Percentiles rank a stretch among this genome's conserved stretches.
phyloP scores from a whole-genome alignment of 23 tunicate genomes.

The Ciona savignyi region DNA sequence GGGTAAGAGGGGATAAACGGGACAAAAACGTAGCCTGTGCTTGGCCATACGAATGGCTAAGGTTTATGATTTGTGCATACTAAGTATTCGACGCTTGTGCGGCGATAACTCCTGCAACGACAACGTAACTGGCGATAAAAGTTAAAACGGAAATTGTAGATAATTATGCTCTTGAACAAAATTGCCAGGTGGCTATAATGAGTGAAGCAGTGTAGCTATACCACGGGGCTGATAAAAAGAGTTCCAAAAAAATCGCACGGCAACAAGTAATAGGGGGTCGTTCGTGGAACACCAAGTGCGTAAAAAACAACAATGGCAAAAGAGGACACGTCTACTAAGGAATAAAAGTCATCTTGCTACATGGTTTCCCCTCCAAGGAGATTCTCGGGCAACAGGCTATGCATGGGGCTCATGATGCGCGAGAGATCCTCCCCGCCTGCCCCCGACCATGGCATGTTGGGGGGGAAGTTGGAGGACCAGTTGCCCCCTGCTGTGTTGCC shows the following conservation, averaged over 20 bases:
- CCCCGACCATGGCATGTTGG: slow-evolving; percentile 50
- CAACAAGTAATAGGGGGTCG: background rate
- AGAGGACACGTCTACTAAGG: background rate
- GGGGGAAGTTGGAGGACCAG: background rate
- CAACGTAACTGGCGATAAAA: background rate
- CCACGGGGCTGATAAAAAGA: background rate
- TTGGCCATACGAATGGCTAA: background rate
- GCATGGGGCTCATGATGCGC: slow-evolving; percentile 76
- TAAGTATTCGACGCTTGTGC: background rate
- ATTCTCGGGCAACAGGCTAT: slow-evolving; percentile 80
- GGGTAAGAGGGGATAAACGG: background rate
- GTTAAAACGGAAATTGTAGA: background rate
- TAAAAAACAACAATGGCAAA: background rate
- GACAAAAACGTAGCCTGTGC: background rate
- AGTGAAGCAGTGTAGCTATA: no score
- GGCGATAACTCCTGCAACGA: background rate
- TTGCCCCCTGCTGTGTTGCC: slow-evolving; percentile 7
- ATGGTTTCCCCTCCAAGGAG: slow-evolving; percentile 77
- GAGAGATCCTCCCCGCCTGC: slow-evolving; percentile 45
- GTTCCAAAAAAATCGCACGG: background rate
- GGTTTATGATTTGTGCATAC: background rate
- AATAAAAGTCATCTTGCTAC: slow-evolving; percentile 20
- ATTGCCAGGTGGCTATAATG: no score
- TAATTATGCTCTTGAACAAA: no score
- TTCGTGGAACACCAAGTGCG: slow-evolving; percentile 3